These are phyloP conservation scores for Caerostris darwini DNA, from an alignment of 1,140 invertebrate species.

Conservation along the genomic window DNA sequence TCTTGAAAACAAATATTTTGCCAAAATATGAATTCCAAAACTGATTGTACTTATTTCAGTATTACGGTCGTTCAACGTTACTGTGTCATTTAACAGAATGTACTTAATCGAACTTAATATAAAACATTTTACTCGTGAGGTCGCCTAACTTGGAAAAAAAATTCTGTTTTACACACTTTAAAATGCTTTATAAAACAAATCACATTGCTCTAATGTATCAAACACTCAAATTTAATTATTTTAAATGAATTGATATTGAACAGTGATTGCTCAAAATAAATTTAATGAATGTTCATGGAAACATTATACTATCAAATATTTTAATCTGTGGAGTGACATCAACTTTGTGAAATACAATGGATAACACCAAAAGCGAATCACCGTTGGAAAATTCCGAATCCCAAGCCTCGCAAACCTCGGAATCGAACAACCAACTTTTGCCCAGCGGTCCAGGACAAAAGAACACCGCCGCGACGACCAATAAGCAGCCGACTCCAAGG, in stretches of 20 bases:
- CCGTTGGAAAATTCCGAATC: constrained; percentile 14
- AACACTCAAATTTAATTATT: background rate
- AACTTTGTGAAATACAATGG: background rate
- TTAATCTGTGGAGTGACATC: background rate
- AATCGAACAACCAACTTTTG: constrained; percentile 24
- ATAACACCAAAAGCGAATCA: constrained; percentile 29
- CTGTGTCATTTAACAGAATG: background rate
- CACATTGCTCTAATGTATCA: background rate
- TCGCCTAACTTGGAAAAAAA: background rate
- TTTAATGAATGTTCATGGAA: background rate
- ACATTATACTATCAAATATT: background rate
- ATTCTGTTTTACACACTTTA: background rate
- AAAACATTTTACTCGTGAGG: background rate
- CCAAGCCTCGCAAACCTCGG: background rate
- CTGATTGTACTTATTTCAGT: too few relatives aligned
- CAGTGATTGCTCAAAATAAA: too few relatives aligned
- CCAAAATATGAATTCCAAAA: too few relatives aligned
- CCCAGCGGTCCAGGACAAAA: constrained; percentile 10
- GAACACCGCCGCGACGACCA: background rate
- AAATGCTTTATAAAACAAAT: background rate
- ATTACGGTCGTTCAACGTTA: too few relatives aligned
- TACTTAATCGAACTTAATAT: background rate
- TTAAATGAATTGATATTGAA: background rate
- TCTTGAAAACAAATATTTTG: too few relatives aligned
- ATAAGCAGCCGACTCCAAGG: constrained; percentile 38